Evolutionary conservation across 2,113 vertebrate species (phyloP), one percentile per base, ranked within the genome.

Genomic region (Rostratula benghalensis): DNA sequence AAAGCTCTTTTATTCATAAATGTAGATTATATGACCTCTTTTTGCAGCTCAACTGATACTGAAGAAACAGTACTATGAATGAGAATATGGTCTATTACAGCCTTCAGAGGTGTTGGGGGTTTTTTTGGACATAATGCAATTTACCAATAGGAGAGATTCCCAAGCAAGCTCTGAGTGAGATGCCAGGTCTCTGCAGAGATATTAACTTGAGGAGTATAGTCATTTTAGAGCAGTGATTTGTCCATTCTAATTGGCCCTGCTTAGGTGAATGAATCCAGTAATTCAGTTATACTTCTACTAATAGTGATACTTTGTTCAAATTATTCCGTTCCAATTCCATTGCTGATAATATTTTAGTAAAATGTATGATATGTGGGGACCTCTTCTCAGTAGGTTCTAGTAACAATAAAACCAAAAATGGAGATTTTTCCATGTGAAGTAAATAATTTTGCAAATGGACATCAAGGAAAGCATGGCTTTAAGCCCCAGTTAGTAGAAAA

Each of bases 181-280:
- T 48, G 59, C 23, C 9, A 57, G 24, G 60, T 94, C 89, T 93
- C 93, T 79, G 53, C 45, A 95, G 93, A 91, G 39, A 23, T 79
- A 93, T 93, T 93, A 96, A 12, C 35, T 95, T 69, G 12, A 91
- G 30, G 19, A 91, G 46, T 79, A 63, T 8, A 89, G 74, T 45
- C 2, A 76, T 84, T 96, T 96, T 84, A 84, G 27, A 89, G 30
- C 24, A 68, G 80, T 68, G 65, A 94, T 92, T 94, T 93, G 73
- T 92, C 81, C 89, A 95, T 94, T 87, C 45, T 84, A 91, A 91
- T 95, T 96, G 96, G 48, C 69, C 69, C 56, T 87, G 35, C 87
- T 92, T 91, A 84, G 74, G 83, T 39, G 89, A 91, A 97, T 10
- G 33, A 84, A 73, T 82, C 27, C 35, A 79, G 61, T 84, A 92